Base-by-base conservation (phyloP, 2,888 invertebrate genomes). In the Agrochola litura region DNA sequence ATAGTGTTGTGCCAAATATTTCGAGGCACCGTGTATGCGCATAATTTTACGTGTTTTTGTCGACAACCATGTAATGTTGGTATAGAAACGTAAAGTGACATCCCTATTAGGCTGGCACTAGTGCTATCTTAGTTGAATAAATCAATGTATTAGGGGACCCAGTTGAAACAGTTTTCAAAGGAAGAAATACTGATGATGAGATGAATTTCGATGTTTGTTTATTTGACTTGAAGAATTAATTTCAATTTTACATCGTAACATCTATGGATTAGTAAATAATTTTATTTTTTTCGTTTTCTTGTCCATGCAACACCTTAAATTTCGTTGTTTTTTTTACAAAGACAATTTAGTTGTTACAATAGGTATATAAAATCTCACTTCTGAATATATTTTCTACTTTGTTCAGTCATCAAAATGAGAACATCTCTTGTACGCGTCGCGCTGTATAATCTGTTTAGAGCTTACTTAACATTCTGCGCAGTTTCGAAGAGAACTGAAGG, bases 1-100 rank as follows among this genome's bases (percentile, higher is more conserved):
- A 82, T 80, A 82, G 87, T 86, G 77, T 75, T 86, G 87, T 86
- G 89, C 91, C 91, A 92, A 93, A 93, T 92, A 92, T 92, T 86
- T 81, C 86, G 77, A 75, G 84, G 84, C 73, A 74, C 85, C 95
- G 94, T 94, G 94, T 93, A 90, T 92, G 92, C 91, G 94, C 94
- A 94, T 92, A 91, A 91, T 88, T 85, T 86, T 84, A 87, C 88
- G 88, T 89, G 85, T 86, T 88, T 83, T 83, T 83, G 86, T 80
- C 52, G 75, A 74, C 69, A 79, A 54, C 76, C 67, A 43, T 70
- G 76, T 58, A 56, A 76, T 65, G 70, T 79, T 77, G 46, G 66
- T 76, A 72, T 73, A 79, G 72, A 77, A 68, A 78, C 76, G 64
- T 71, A 65, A 68, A 80, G 73, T 78, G 76, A 87, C 76, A 80